Conservation (phyloP, 2,888 invertebrate species). For the Andrena haemorrhoa region DNA sequence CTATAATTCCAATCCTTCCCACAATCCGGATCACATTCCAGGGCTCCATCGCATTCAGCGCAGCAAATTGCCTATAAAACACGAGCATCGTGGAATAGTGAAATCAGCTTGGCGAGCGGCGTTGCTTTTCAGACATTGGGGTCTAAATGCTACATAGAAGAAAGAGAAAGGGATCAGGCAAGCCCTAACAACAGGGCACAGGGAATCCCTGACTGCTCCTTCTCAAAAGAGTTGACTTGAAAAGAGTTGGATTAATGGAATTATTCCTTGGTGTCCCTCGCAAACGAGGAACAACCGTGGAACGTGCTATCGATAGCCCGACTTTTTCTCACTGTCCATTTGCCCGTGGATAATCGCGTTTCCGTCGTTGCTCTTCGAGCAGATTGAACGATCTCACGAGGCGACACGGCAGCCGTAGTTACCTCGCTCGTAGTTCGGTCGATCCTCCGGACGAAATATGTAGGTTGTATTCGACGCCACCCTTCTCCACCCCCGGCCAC, state of each 20-base stretch:
- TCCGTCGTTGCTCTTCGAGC: conserved; percentile 42
- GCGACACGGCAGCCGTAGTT: conserved; percentile 44
- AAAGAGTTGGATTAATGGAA: no score
- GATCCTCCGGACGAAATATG: conserved; percentile 60
- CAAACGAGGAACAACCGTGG: neutral
- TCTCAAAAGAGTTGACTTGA: neutral
- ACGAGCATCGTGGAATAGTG: neutral
- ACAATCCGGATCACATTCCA: neutral
- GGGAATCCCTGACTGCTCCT: neutral
- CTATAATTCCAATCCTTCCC: neutral
- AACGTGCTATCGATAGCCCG: neutral
- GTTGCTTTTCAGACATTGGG: neutral
- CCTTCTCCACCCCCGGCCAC: neutral
- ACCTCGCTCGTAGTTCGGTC: conserved; percentile 61
- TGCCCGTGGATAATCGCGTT: conserved; percentile 9
- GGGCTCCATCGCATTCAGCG: neutral
- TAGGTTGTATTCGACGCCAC: conserved; percentile 37
- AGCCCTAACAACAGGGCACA: no score
- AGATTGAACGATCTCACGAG: conserved; percentile 53
- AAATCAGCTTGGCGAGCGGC: neutral
- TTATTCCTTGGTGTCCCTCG: no score
- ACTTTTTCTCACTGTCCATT: neutral
- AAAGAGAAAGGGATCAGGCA: neutral
- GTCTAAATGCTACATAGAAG: neutral
- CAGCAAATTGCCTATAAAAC: neutral